A percentile compares a stretch with the other conserved stretches of the same genome.
Conservation (phyloP, 2,797 vertebrate genomes). For the Aselliscus stoliczkanus region DNA sequence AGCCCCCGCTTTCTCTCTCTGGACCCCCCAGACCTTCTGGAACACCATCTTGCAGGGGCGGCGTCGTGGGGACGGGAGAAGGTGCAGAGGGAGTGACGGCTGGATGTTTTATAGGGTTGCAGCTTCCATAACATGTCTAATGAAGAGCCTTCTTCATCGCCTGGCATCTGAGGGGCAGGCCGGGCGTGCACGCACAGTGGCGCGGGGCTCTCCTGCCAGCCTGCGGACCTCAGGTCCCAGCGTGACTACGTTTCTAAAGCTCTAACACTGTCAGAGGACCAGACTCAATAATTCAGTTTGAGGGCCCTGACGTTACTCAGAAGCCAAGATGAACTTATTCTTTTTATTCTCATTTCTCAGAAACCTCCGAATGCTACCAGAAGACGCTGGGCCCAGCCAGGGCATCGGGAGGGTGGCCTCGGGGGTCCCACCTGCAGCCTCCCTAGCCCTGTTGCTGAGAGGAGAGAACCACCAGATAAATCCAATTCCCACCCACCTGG, state of each 20-base stretch:
- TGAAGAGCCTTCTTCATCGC: neutral
- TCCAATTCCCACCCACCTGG: rapidly evolving
- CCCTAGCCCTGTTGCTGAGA: rapidly evolving
- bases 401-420: too few relatives aligned
- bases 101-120: too few relatives aligned
- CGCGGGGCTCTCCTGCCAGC: too few relatives aligned
- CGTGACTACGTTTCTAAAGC: rapidly evolving
- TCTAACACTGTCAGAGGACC: rapidly evolving
- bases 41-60: rapidly evolving
- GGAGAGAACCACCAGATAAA: neutral
- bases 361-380: rapidly evolving
- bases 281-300: neutral
- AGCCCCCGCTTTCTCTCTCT: neutral
- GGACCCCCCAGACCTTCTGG: neutral
- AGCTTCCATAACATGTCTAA: neutral
- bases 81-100: neutral
- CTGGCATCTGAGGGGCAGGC: neutral
- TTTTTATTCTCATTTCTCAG: neutral
- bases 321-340: neutral
- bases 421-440: too few relatives aligned
- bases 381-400: rapidly evolving
- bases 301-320: neutral
- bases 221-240: rapidly evolving
- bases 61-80: rapidly evolving
- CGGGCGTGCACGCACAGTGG: rapidly evolving